A percentile compares a stretch with the other conserved stretches of the same genome.
Evolutionary conservation across 2,113 vertebrate genomes (phyloP).

Genomic region (Dryoscopus gambensis): DNA sequence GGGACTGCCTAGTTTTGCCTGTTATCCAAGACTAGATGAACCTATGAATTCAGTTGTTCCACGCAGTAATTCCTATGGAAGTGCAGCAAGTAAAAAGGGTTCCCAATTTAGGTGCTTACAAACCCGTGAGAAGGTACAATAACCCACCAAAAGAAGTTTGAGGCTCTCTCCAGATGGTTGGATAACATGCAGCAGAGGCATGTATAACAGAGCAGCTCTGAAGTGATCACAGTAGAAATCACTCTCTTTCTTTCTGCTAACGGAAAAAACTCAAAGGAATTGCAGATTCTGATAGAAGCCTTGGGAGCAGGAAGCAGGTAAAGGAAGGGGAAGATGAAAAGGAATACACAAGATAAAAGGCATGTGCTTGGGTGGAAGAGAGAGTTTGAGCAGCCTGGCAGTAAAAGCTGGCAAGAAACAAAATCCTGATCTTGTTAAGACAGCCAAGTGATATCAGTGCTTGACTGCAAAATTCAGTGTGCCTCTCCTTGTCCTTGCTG

Average conservation of each 20-base stretch:
- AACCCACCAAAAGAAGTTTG: neutral
- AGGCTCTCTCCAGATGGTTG: neutral
- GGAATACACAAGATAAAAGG: neutral
- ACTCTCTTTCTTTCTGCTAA: neutral
- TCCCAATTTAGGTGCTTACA: neutral
- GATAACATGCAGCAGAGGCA: neutral
- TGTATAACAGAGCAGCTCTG: neutral
- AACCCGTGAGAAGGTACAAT: neutral
- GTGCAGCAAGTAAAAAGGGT: neutral
- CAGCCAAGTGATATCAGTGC: neutral
- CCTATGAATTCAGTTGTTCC: neutral
- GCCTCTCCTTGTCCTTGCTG: neutral
- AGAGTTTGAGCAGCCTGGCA: neutral
- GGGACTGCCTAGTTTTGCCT: neutral
- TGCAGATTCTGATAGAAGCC: neutral
- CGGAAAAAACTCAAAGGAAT: neutral
- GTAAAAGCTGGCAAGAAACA: neutral
- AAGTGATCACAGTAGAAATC: neutral
- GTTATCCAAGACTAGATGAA: neutral
- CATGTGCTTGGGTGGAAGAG: neutral
- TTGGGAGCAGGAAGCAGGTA: neutral
- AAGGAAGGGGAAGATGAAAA: neutral
- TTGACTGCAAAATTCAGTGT: neutral
- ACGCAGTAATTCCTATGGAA: neutral
- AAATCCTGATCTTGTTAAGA: neutral